Evolutionary conservation across 2,113 vertebrate species (phyloP).

Genomic region (Spilogale gracilis): DNA sequence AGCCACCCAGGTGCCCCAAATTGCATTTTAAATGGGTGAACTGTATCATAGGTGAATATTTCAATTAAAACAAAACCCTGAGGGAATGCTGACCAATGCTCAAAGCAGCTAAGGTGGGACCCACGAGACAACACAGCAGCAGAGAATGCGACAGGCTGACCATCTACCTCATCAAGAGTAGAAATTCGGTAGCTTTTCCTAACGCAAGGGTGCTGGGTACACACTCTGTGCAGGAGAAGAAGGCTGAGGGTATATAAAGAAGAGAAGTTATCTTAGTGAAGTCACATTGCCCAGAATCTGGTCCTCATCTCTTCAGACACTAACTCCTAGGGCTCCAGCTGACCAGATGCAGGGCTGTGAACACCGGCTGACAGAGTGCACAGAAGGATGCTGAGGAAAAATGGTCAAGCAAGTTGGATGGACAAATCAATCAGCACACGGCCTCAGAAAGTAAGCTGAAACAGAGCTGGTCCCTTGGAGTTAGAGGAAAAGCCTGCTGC

Average conservation of each 20-base stretch:
- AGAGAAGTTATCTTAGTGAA: not conserved
- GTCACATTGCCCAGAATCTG: not conserved
- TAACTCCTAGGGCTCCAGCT: not conserved
- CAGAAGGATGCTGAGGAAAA: not conserved
- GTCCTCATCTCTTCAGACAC: not conserved
- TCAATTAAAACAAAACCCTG: not conserved
- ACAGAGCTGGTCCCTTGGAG: not conserved
- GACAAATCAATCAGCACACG: fast-evolving
- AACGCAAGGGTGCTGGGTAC: not conserved
- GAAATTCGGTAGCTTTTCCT: not conserved
- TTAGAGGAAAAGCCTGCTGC: not conserved
- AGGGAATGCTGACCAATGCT: not conserved
- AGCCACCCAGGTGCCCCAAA: too few relatives aligned
- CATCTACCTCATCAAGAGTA: not conserved
- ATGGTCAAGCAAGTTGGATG: not conserved
- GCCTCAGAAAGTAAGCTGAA: not conserved
- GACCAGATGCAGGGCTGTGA: not conserved
- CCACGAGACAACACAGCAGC: not conserved
- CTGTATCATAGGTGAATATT: not conserved
- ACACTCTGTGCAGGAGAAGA: not conserved
- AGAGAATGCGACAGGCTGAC: not conserved
- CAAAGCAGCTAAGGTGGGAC: too few relatives aligned
- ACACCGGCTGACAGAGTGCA: not conserved
- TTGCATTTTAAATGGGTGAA: not conserved
- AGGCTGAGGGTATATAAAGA: not conserved